Base-by-base conservation (phyloP, 2,888 invertebrate genomes). In the Drosophila multiciliata region DNA sequence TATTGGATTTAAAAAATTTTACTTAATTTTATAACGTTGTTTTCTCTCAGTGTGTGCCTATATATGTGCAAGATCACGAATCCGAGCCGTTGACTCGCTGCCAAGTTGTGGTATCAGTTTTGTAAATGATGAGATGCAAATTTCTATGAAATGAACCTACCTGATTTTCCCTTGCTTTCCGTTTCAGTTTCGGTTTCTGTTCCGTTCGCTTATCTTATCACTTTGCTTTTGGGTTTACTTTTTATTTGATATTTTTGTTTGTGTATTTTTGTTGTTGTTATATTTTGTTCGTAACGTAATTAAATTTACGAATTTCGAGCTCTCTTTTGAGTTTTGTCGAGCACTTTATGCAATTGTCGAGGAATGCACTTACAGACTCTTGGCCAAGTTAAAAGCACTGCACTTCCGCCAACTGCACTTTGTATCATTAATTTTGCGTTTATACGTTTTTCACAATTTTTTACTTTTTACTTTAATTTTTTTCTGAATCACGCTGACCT, bases 181-280 rank as follows among this genome's bases (percentile, higher is more conserved):
- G 49, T 38, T 53, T 29, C 33, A 1, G 54, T 55, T 29, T 55
- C 40, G n/a, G 5, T 57, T 57, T 29, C 20, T 42, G 29, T 57
- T 57, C 38, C 38, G 54, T 23, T 29, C 57, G 62, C 84, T 84
- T 85, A 82, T 82, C 81, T 82, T 82, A 82, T 85, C 81, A 45
- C n/a, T 20, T 17, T 26, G 15, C 48, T 55, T 55, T 54, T 52
- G 35, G 1, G 9, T 20, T 53, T 40, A 49, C 36, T 35, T 35
- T 55, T 54, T 12, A 49, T 49, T 49, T 8, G 45, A 3, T 11
- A n/a, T 29, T 38, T 38, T n/a, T 55, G 17, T 12, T 12, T 49
- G 26, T 49, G 45, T 60, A n/a, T 38, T 45, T 38, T 38, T 38
- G 8, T 38, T 38, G 3, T 36, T 38, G 17, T 40, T 23, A 1